Conservation (phyloP, 1,140 invertebrate genomes). For the Drosophila varians region DNA sequence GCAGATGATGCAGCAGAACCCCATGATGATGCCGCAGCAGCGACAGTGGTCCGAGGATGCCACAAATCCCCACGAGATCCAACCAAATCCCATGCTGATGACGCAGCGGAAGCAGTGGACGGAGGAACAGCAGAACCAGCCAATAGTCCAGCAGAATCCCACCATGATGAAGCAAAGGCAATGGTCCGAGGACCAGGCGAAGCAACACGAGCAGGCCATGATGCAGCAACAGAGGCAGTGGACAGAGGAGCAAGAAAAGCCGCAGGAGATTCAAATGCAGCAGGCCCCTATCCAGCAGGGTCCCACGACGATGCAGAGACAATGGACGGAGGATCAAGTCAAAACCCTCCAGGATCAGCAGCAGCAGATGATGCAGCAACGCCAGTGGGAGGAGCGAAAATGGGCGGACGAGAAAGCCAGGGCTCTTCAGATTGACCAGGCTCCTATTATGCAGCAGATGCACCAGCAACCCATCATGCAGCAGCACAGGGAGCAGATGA, state of each 20-base stretch:
- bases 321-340: slow-evolving; percentile 8
- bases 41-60: background rate
- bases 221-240: slow-evolving; percentile 11
- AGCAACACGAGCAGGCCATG: slow-evolving; percentile 1
- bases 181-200: slow-evolving; percentile 20
- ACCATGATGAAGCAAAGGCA: slow-evolving; percentile 8
- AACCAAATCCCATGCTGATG: slow-evolving; percentile 14
- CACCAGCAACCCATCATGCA: slow-evolving; percentile 33
- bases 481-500: slow-evolving; percentile 16
- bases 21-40: background rate
- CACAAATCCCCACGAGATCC: background rate
- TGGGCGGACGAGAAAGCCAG: background rate
- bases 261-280: background rate
- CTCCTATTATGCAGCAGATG: slow-evolving; percentile 14
- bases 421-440: slow-evolving; percentile 10
- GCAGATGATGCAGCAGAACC: background rate
- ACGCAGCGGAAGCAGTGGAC: background rate
- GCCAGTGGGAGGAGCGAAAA: slow-evolving; percentile 5
- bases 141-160: background rate
- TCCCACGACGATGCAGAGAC: slow-evolving; percentile 17
- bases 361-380: slow-evolving; percentile 5
- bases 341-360: background rate
- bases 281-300: background rate
- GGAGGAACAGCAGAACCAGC: slow-evolving; percentile 1
- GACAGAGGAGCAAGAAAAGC: slow-evolving; percentile 13